Evolutionary conservation across 1,140 invertebrate species (phyloP).

Genomic region (Ceratina australensis): DNA sequence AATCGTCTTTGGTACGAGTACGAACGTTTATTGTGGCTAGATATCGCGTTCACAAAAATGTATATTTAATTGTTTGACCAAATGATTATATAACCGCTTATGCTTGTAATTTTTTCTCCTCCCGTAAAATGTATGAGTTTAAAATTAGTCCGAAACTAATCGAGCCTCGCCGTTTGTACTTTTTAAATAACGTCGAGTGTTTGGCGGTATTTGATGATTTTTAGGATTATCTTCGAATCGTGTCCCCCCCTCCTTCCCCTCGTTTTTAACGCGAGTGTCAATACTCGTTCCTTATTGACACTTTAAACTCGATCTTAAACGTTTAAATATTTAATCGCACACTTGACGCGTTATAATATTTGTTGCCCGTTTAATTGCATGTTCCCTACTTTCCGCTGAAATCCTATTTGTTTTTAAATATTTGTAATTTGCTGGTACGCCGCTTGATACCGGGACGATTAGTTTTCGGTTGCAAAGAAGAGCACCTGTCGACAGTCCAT

Average conservation of each 20-base stretch:
- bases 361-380: neutral
- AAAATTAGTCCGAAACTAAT: neutral
- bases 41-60: too few relatives aligned
- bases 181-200: neutral
- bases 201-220: neutral
- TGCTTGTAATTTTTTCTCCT: neutral
- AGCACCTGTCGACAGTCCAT: too few relatives aligned
- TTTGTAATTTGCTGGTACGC: too few relatives aligned
- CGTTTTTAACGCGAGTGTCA: conserved; percentile 8
- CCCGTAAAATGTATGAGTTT: neutral
- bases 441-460: too few relatives aligned
- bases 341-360: conserved; percentile 17
- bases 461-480: too few relatives aligned
- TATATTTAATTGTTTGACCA: neutral
- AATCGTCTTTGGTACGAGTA: too few relatives aligned
- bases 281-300: conserved; percentile 16
- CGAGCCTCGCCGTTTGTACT: neutral
- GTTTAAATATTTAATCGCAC: conserved; percentile 26
- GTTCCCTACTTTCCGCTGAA: neutral
- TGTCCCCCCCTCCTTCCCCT: neutral
- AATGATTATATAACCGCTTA: neutral
- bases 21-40: too few relatives aligned
- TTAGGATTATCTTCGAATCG: conserved; percentile 10
- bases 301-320: conserved; percentile 18
- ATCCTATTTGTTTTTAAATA: too few relatives aligned